phyloP scores from a whole-genome alignment of 2,888 invertebrate species.

The Metellina segmentata region DNA sequence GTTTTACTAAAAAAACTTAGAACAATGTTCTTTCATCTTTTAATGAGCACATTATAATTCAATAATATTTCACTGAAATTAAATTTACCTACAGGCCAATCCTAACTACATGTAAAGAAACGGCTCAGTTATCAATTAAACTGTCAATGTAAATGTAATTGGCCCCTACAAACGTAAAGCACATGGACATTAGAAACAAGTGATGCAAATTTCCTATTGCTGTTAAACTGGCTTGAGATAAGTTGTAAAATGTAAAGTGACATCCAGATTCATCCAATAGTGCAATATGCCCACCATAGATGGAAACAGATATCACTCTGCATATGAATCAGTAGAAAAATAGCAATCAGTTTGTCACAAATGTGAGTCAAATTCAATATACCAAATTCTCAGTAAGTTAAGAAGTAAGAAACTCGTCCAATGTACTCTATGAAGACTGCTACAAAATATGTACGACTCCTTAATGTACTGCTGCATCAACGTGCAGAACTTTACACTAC shows the following conservation, averaged over 20 bases:
- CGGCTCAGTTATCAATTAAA: too few species aligned
- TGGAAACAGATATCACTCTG: background rate
- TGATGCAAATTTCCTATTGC: background rate
- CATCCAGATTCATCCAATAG: background rate
- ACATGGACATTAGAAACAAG: too few species aligned
- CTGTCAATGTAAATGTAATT: too few species aligned
- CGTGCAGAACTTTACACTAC: background rate
- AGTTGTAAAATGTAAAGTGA: background rate
- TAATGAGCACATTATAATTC: too few species aligned
- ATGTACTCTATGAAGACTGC: background rate
- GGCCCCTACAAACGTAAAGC: too few species aligned
- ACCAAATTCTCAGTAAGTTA: conserved; percentile 21
- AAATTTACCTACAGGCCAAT: too few species aligned
- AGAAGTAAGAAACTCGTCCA: conserved; percentile 1
- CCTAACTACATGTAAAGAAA: too few species aligned
- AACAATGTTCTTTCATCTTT: too few species aligned
- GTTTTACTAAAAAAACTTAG: too few species aligned
- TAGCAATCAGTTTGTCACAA: conserved; percentile 35
- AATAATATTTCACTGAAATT: too few species aligned
- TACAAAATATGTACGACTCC: conserved; percentile 32
- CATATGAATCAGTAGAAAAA: conserved; percentile 41
- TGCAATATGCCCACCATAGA: background rate
- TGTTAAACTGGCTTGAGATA: background rate
- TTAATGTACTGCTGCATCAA: background rate
- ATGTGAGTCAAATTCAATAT: conserved; percentile 13